phyloP scores from a whole-genome alignment of 2,113 vertebrate species.

The Pitta sordida region DNA sequence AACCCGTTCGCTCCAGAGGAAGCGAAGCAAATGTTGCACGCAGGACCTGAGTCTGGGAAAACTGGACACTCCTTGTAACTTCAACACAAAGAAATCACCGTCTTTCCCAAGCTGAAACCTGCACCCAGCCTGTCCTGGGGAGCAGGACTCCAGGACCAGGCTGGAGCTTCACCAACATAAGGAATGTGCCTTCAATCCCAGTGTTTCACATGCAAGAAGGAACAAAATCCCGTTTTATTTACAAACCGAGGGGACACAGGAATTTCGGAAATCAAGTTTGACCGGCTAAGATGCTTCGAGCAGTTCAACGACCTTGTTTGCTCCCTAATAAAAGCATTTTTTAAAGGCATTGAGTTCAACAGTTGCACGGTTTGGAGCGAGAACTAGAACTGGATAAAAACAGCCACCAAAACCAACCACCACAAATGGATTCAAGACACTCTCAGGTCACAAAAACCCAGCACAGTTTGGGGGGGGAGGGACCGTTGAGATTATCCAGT shows the following conservation, averaged over 20 bases:
- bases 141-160: not conserved
- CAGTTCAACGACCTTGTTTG: not conserved
- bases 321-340: not conserved
- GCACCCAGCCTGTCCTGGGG: not conserved
- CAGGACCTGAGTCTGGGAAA: not conserved
- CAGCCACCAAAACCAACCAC: not conserved
- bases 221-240: not conserved
- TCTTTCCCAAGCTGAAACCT: not conserved
- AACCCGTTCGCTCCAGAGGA: not conserved
- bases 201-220: not conserved
- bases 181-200: fast-evolving
- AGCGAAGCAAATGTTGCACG: not conserved
- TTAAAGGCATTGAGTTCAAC: not conserved
- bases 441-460: not conserved
- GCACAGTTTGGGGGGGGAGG: not conserved
- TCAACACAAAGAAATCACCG: not conserved
- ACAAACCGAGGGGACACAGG: not conserved
- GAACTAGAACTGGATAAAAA: not conserved
- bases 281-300: not conserved
- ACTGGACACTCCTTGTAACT: not conserved
- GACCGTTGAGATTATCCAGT: not conserved
- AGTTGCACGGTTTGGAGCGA: not conserved
- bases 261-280: conserved; percentile 1
- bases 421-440: not conserved
- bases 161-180: not conserved